These are phyloP conservation scores for Heterocephalus glaber DNA, from an alignment of 2,113 vertebrate species.

Conservation along the genomic window DNA sequence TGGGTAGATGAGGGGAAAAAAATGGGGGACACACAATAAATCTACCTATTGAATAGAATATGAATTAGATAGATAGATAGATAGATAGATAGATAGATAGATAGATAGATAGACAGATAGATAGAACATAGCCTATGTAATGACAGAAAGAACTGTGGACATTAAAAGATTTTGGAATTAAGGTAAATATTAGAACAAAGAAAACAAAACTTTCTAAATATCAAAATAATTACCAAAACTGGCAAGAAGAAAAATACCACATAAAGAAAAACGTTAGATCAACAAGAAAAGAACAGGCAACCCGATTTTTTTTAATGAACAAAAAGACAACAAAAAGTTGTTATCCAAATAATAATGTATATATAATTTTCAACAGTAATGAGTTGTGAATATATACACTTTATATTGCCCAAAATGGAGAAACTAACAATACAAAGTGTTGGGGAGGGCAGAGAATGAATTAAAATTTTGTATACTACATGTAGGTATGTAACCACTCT, in stretches of 20 bases:
- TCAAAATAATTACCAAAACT: neutral
- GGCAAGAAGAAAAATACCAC: neutral
- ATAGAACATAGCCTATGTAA: neutral
- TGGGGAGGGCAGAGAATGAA: neutral
- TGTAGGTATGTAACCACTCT: neutral
- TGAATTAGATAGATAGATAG: no score
- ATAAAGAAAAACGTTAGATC: neutral
- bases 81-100: no score
- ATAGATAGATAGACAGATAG: no score
- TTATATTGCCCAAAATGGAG: neutral
- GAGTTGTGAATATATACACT: neutral
- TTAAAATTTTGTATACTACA: neutral
- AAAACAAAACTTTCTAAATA: slow-evolving; percentile 1
- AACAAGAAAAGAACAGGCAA: neutral
- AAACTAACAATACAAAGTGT: neutral
- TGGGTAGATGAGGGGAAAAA: neutral
- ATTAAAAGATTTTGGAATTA: neutral
- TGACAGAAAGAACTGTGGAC: neutral
- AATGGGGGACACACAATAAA: neutral
- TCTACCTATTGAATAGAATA: no score
- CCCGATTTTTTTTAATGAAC: neutral
- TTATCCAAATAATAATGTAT: neutral
- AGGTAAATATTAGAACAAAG: slow-evolving; percentile 4
- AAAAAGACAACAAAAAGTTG: neutral
- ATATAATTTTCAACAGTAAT: neutral